These are phyloP conservation scores for Rhinogobius similis DNA, from an alignment of 2,113 vertebrate genomes.

Conservation along the genomic window DNA sequence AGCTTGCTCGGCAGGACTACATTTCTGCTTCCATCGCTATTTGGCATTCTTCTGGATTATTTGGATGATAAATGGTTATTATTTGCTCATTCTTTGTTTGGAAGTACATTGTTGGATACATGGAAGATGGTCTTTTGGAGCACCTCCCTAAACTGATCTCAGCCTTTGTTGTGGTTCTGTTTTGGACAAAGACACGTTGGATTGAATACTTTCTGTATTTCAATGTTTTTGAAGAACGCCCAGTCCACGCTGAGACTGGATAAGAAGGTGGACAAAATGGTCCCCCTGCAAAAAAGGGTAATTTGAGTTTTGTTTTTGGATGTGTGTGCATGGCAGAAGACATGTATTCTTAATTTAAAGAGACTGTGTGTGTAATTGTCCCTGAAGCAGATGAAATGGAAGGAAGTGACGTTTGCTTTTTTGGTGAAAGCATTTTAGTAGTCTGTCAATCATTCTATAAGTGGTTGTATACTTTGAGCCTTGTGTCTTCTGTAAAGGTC, in stretches of 20 bases:
- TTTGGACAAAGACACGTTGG: slow-evolving; percentile 12
- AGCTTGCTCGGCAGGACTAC: slow-evolving; percentile 28
- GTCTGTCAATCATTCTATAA: not conserved
- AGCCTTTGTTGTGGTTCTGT: slow-evolving; percentile 9
- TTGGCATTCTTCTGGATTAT: slow-evolving; percentile 26
- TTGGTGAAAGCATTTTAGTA: not conserved
- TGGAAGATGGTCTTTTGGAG: slow-evolving; percentile 31
- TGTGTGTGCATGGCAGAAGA: slow-evolving; percentile 25
- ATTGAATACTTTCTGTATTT: slow-evolving; percentile 46
- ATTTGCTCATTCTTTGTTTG: slow-evolving; percentile 34
- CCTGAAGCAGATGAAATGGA: not conserved
- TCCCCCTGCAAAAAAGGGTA: slow-evolving; percentile 75
- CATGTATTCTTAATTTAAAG: slow-evolving; percentile 26
- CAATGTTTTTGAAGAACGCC: slow-evolving; percentile 36
- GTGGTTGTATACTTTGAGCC: slow-evolving; percentile 36
- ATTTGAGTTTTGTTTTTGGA: slow-evolving; percentile 49
- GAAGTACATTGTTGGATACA: slow-evolving; percentile 38
- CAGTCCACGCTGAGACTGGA: slow-evolving; percentile 29
- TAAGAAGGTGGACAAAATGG: slow-evolving; percentile 61
- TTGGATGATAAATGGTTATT: slow-evolving; percentile 27
- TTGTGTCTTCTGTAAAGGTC: slow-evolving; percentile 7
- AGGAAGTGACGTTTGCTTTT: not conserved
- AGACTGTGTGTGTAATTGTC: slow-evolving; percentile 11
- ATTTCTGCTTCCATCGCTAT: slow-evolving; percentile 24
- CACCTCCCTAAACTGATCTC: slow-evolving; percentile 17